phyloP scores from a whole-genome alignment of 2,113 vertebrate genomes.

The Peromyscus californicus region DNA sequence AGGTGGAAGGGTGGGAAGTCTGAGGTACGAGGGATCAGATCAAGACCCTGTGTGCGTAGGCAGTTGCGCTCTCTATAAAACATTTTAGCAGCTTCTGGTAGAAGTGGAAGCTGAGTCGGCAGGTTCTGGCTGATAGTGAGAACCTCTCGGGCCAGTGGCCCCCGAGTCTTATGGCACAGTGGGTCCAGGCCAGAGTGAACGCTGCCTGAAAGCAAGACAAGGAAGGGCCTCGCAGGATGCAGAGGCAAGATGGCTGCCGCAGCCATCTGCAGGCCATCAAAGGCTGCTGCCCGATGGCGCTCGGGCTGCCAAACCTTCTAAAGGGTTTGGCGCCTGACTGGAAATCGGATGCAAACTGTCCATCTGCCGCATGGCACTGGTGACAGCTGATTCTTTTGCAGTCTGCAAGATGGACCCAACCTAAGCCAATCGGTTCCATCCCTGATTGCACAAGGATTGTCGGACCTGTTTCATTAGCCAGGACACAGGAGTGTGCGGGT shows the following conservation, averaged over 20 bases:
- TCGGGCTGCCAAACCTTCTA: conserved; percentile 92
- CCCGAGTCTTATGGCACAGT: neutral
- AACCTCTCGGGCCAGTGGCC: neutral
- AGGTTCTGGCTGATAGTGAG: neutral
- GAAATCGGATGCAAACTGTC: conserved; percentile 93
- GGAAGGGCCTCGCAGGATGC: conserved; percentile 77
- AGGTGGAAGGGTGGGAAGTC: neutral
- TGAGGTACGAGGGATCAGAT: neutral
- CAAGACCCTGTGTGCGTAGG: accelerated
- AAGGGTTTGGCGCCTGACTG: conserved; percentile 91
- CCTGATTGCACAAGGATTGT: conserved; percentile 91
- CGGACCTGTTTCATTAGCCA: conserved; percentile 90
- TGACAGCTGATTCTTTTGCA: conserved; percentile 92
- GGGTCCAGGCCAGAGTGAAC: conserved; percentile 71
- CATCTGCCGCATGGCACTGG: conserved; percentile 93
- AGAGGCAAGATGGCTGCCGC: conserved; percentile 87
- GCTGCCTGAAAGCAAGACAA: conserved; percentile 82
- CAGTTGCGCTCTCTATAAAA: neutral
- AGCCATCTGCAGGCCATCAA: conserved; percentile 92
- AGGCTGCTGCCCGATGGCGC: conserved; percentile 90
- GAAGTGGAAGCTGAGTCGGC: neutral
- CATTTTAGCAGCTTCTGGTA: neutral
- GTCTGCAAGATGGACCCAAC: conserved; percentile 91
- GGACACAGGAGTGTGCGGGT: conserved; percentile 88
- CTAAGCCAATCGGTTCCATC: conserved; percentile 89